Evolutionary conservation across 2,888 invertebrate genomes (phyloP).

Genomic region (Trileptium ribeirensis): DNA sequence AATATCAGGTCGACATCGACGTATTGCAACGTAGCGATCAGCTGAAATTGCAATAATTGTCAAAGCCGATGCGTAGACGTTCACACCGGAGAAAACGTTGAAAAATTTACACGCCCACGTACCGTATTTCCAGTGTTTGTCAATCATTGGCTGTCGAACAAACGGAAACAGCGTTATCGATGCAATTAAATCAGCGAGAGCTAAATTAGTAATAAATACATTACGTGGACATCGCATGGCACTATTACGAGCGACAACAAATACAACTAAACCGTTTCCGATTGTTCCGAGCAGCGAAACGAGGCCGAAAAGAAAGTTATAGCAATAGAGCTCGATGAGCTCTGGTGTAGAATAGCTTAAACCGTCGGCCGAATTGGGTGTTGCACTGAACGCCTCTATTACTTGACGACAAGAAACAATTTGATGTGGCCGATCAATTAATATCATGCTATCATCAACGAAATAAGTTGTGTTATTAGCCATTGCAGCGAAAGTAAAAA

Average conservation of each 20-base stretch:
- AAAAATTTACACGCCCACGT: conserved; percentile 2
- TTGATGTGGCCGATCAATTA: too few species aligned
- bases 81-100: conserved; percentile 8
- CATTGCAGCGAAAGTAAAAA: too few species aligned
- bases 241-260: neutral
- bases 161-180: conserved; percentile 9
- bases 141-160: neutral
- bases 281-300: neutral
- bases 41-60: conserved; percentile 9
- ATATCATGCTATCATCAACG: too few species aligned
- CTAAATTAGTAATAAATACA: conserved; percentile 15
- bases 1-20: neutral
- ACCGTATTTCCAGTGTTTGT: conserved; percentile 5
- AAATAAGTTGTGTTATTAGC: too few species aligned
- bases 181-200: conserved; percentile 2
- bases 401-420: too few species aligned
- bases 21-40: conserved; percentile 3
- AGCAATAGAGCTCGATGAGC: too few species aligned
- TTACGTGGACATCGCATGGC: conserved; percentile 5
- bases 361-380: too few species aligned
- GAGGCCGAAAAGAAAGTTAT: neutral
- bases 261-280: neutral
- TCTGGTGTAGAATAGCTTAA: too few species aligned
- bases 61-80: neutral
- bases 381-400: too few species aligned